Evolutionary conservation across 2,113 vertebrate genomes (phyloP).

Genomic region (Pseudorectes ferrugineus): DNA sequence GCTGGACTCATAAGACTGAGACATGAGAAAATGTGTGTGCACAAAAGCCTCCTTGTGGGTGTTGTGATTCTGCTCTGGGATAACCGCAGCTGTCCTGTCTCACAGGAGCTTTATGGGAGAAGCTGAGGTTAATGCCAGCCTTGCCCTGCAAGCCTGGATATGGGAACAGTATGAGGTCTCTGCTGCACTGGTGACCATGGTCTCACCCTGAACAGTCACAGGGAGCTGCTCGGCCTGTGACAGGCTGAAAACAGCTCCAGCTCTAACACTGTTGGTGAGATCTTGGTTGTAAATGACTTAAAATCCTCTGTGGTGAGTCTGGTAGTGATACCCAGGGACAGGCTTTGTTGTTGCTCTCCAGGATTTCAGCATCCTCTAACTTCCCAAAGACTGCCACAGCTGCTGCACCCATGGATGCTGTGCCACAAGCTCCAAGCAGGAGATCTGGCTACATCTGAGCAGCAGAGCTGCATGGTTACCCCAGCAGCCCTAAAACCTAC

Average conservation of each 20-base stretch:
- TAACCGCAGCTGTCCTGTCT: not conserved
- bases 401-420: fast-evolving
- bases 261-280: not conserved
- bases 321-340: not conserved
- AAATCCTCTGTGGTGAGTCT: not conserved
- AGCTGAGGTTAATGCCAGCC: not conserved
- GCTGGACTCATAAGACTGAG: not conserved
- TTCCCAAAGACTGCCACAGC: not conserved
- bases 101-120: not conserved
- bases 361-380: not conserved
- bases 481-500: not conserved
- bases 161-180: not conserved
- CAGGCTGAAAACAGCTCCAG: not conserved
- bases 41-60: not conserved
- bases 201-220: not conserved
- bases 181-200: not conserved
- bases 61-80: not conserved
- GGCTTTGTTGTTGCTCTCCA: not conserved
- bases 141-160: not conserved
- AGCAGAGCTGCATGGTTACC: not conserved
- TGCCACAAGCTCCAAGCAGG: fast-evolving
- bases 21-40: not conserved
- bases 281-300: not conserved
- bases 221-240: not conserved
- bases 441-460: not conserved